These are phyloP conservation scores for Drosophila koepferae DNA, from an alignment of 2,888 invertebrate genomes.

Conservation along the genomic window DNA sequence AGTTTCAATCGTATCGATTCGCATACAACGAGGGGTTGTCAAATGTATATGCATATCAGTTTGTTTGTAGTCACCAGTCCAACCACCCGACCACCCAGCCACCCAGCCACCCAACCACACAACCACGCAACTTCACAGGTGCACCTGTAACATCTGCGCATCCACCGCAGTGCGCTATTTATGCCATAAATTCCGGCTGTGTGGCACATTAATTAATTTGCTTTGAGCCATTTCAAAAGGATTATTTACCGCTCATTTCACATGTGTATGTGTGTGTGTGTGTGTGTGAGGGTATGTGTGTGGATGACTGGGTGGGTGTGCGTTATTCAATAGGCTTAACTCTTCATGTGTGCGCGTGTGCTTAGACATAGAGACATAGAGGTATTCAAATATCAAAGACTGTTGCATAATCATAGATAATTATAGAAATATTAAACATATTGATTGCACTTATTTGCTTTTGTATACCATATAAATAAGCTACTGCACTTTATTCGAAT, in stretches of 20 bases:
- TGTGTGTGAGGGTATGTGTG: constrained; percentile 2
- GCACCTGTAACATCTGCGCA: constrained; percentile 72
- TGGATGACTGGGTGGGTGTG: constrained; percentile 3
- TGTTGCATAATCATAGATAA: not conserved
- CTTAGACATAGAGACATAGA: no score
- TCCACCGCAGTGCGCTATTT: constrained; percentile 49
- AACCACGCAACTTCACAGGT: no score
- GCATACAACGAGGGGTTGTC: constrained; percentile 22
- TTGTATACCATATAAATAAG: not conserved
- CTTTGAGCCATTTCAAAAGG: constrained; percentile 82
- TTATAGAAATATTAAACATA: not conserved
- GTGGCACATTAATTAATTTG: constrained; percentile 84
- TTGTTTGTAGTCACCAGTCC: not conserved
- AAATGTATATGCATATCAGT: constrained; percentile 13
- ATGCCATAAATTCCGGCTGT: constrained; percentile 83
- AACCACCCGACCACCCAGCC: constrained; percentile 7
- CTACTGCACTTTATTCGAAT: not conserved
- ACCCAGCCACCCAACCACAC: constrained; percentile 3
- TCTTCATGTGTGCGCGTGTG: not conserved
- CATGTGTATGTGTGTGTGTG: constrained; percentile 19
- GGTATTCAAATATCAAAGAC: constrained; percentile 7
- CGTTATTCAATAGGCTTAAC: constrained; percentile 27
- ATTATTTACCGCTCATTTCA: constrained; percentile 81
- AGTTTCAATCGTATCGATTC: constrained; percentile 74
- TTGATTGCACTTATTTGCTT: not conserved